Percentiles rank a stretch among this genome's conserved stretches.
Evolutionary conservation across 2,888 invertebrate genomes (phyloP).

Genomic region (Abrostola triplasia): DNA sequence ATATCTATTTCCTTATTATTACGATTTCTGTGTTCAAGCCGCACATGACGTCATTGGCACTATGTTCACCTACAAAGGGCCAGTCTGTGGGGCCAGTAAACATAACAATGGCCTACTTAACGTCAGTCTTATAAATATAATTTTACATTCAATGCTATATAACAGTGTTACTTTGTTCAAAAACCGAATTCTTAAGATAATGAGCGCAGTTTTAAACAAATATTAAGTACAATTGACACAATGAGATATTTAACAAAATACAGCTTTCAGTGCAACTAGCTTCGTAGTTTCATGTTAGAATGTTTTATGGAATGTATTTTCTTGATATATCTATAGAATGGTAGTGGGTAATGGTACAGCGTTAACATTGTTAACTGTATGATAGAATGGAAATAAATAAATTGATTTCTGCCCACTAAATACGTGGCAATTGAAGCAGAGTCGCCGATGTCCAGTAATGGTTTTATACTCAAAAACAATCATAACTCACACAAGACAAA

Average conservation of each 20-base stretch:
- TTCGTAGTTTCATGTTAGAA: constrained; percentile 25
- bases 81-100: constrained; percentile 7
- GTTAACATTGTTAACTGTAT: neutral
- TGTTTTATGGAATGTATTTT: constrained; percentile 34
- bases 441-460: neutral
- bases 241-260: constrained; percentile 39
- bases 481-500: constrained; percentile 1
- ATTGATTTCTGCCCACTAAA: neutral
- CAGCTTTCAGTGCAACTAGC: constrained; percentile 19
- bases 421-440: no score
- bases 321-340: neutral
- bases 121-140: constrained; percentile 70
- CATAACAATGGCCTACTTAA: constrained; percentile 53
- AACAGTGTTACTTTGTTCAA: constrained; percentile 60
- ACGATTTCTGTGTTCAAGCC: constrained; percentile 6
- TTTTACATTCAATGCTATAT: constrained; percentile 51
- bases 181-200: constrained; percentile 55
- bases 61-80: constrained; percentile 3
- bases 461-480: neutral
- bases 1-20: neutral
- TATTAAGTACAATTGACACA: constrained; percentile 68
- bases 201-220: constrained; percentile 58
- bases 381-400: neutral
- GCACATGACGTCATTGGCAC: neutral
- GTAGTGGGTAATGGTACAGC: neutral